These are phyloP conservation scores for Nycticryphes semicollaris DNA, from an alignment of 2,113 vertebrate genomes.

Conservation along the genomic window DNA sequence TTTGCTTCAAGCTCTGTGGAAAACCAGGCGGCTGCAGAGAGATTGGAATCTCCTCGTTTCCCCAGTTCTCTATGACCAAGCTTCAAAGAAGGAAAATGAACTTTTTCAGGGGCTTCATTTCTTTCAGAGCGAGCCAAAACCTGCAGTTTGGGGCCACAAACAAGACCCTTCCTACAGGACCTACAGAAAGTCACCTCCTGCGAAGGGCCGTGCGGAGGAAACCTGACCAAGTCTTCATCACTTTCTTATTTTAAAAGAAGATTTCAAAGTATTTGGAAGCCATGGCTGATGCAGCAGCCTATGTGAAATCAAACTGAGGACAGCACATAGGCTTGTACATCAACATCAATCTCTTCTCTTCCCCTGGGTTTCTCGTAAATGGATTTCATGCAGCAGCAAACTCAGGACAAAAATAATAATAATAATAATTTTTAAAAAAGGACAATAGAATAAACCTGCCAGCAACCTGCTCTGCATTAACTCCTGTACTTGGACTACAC, in stretches of 20 bases:
- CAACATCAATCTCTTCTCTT: not conserved
- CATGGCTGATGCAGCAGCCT: not conserved
- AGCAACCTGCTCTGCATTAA: not conserved
- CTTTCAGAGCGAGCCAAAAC: not conserved
- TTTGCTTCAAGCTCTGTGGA: not conserved
- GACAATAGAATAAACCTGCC: not conserved
- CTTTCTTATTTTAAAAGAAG: not conserved
- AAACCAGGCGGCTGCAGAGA: not conserved
- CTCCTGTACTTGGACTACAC: too few relatives aligned
- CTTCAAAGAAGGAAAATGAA: not conserved
- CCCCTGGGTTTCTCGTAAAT: not conserved
- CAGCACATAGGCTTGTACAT: not conserved
- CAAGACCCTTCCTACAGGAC: not conserved
- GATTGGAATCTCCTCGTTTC: not conserved
- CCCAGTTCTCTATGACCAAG: not conserved
- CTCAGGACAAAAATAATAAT: not conserved
- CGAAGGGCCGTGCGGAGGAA: not conserved
- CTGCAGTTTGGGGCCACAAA: not conserved
- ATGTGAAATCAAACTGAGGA: not conserved
- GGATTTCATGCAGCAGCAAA: not conserved
- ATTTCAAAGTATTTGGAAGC: not conserved
- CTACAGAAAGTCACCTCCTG: not conserved
- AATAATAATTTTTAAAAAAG: not conserved
- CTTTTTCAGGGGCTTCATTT: not conserved
- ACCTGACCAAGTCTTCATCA: accelerated